Base-by-base conservation (phyloP, 2,888 invertebrate species). In the Agrenia bidenticulata region DNA sequence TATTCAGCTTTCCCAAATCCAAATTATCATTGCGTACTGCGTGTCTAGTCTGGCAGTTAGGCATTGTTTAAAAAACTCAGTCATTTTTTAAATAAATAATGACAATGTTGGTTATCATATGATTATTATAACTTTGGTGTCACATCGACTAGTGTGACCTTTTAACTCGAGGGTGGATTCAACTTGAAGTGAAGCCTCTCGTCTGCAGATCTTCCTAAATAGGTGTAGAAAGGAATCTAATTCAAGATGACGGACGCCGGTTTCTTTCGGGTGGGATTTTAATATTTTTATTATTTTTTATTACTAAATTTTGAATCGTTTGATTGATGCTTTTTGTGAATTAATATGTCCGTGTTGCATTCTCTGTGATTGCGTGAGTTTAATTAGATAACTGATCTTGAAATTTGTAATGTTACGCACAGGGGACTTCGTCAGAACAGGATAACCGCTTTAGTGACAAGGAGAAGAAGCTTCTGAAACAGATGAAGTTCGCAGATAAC, bases 391-490 rank as follows among this genome's bases (percentile, higher is more conserved):
- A n/a, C n/a, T n/a, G n/a, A n/a, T n/a, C 15, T 23, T 23, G 2
- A 15, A 23, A 23, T 51, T 7, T 51, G 5, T 23, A 23, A 23
- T 51, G 4, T 9, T 55, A 5, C 27, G 15, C 13, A 55, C 78
- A 98, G 97, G 99, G 99, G 73, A 99, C 98, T 37, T 96, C 91
- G 78, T 92, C 97, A 67, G 97, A 98, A 81, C 99, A 99, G 83
- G 99, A 99, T 82, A 97, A 94, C 79, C 89, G 99, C 79, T 99
- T 99, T 84, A 92, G 96, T 80, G 98, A 99, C 82, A 99, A 99
- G 83, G 97, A 98, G 83, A 98, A 99, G 83, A 99, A 99, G 80
- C 85, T 99, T 56, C 87, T 99, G 83, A 98, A 97, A 81, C 93
- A 94, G 81, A 96, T 99, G 96, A 94, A 92, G 81, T 99, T 99